Base-by-base conservation (phyloP, 92 coral and sea anemone species). In the Porites cylindrica region DNA sequence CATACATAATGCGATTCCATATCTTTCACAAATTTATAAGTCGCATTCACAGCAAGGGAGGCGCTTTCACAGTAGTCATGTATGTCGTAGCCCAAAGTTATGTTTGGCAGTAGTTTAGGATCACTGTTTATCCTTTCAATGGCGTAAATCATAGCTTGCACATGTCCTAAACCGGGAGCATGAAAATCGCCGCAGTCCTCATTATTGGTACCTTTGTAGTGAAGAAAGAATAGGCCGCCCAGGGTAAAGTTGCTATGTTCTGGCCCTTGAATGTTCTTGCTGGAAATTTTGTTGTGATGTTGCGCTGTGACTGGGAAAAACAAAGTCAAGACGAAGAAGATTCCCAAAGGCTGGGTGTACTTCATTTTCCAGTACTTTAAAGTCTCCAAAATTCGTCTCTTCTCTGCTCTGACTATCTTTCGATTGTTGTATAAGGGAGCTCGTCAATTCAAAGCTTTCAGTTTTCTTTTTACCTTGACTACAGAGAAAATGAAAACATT, bases 81-180 rank as follows among this genome's bases (percentile, higher is more conserved):
- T 1, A 87, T 80, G 10, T 87, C 81, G 19, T 87, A 87, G 38
- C 90, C 90, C 50, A 87, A 24, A 2, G 86, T 72, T 47, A 87
- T 23, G 29, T 79, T 87, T 62, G 90, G 76, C 4, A 87, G 86
- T 26, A 87, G 61, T 1, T 53, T 51, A 12, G 85, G 61, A 38
- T 87, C 76, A 21, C 62, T 87, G 17, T 87, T 87, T 62, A 87
- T 72, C 70, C 64, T 79, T n/a, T 87, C 90, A 26, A 87, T 80
- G 56, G 90, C 81, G 50, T 51, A 87, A 14, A 87, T 72, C 90
- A 87, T 72, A 47, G 90, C 90, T 12, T 87, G 85, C 7, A 71
- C 70, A 56, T 87, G 83, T 8, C 85, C 90, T n/a, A 87, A 14
- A 14, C 90, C 90, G 24, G 82, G 90, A 7, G 76, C 80, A 58